Evolutionary conservation across 2,888 invertebrate species (phyloP).

Genomic region (Pinctada fucata): DNA sequence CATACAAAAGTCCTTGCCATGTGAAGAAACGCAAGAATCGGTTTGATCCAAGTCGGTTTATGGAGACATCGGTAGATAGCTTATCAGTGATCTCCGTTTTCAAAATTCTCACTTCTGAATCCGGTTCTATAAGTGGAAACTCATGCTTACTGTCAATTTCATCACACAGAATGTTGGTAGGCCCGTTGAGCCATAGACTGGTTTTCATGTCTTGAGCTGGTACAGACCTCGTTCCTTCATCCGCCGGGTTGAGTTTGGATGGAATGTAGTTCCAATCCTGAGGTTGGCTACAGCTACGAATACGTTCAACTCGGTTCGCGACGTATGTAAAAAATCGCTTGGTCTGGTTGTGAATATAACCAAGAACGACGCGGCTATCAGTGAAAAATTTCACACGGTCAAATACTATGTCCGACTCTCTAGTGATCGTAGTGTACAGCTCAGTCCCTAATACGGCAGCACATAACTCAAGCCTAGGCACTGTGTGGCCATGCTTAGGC

Average conservation of each 20-base stretch:
- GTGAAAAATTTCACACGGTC: constrained; percentile 8
- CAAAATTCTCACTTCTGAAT: constrained; percentile 5
- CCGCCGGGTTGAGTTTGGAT: constrained; percentile 35
- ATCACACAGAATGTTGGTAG: background rate
- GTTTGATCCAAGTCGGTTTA: no score
- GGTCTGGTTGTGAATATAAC: constrained; percentile 18
- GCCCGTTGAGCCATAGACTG: constrained; percentile 25
- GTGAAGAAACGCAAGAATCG: no score
- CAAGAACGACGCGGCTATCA: constrained; percentile 23
- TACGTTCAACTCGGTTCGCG: constrained; percentile 21
- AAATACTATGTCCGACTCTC: background rate
- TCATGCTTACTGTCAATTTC: background rate
- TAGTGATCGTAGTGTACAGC: constrained; percentile 5
- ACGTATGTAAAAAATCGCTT: constrained; percentile 33
- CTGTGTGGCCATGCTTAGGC: constrained; percentile 34
- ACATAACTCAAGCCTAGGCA: constrained; percentile 38
- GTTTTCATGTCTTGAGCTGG: constrained; percentile 16
- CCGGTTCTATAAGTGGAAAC: constrained; percentile 4
- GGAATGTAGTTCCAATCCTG: constrained; percentile 33
- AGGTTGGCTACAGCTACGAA: constrained; percentile 24
- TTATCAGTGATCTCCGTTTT: no score
- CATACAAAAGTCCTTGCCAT: no score
- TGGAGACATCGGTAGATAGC: no score
- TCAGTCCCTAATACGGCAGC: constrained; percentile 39
- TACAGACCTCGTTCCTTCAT: constrained; percentile 22